Base-by-base conservation (phyloP, 2,113 vertebrate genomes). In the Hirundichthys speculiger region DNA sequence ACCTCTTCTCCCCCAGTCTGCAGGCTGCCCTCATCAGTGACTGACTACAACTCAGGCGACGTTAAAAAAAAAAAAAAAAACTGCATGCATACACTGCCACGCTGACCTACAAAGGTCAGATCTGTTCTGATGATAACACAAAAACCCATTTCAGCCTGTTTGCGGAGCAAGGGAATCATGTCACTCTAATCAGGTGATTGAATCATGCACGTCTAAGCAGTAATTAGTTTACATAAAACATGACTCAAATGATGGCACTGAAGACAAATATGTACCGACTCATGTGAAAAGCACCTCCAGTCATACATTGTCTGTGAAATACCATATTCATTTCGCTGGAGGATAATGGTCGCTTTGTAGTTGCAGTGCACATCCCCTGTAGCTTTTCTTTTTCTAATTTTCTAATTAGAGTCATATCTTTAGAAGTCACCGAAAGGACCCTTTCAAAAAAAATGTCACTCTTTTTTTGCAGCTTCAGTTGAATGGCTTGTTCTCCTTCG, bases 161-260 rank as follows among this genome's bases (percentile, higher is more conserved):
- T 69, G 80, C 79, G 56, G 63, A 69, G 75, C 54, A 40, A 56
- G 70, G 54, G 60, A n/a, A 70, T 77, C 85, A 83, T 79, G 73
- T 47, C 49, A 13, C 59, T 74, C 68, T 78, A 77, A 88, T 90
- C 88, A 85, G 64, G 73, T 12, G 19, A 24, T 41, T 20, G 64
- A 75, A 79, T 86, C 82, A 52, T 60, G 75, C 78, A 73, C 53
- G 64, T 47, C 68, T 86, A 50, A 83, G 89, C 87, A 79, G 34
- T 77, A 85, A 88, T 80, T 54, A 13, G 78, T 84, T 83, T 84
- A 83, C 70, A 87, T 59, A 76, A 77, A 88, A 88, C 86, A 88
- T 57, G 62, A 77, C 72, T 79, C 51, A 57, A 83, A 80, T 79
- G 69, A 76, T 3, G 50, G 18, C 61, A 55, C 46, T 21, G 8